Conservation (phyloP, 1,140 invertebrate genomes). For the Acromyrmex echinatior region DNA sequence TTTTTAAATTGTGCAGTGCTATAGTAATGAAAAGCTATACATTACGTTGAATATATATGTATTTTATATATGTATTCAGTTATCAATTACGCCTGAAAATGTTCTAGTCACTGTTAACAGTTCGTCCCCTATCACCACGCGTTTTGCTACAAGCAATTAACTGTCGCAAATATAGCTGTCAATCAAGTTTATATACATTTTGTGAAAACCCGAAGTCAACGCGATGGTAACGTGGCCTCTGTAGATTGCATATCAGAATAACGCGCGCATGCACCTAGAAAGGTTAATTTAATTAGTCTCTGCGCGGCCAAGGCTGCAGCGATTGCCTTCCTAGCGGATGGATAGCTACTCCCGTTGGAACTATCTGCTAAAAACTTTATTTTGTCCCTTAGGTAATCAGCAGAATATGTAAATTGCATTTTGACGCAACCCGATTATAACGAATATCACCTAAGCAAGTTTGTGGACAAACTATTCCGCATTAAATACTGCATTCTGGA, state of each 20-base stretch:
- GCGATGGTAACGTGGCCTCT: constrained; percentile 34
- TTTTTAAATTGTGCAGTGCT: background rate
- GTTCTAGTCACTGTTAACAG: background rate
- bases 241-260: constrained; percentile 54
- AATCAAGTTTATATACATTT: constrained; percentile 32
- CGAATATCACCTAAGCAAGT: constrained; percentile 39
- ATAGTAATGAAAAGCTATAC: background rate
- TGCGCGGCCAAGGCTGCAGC: constrained; percentile 22
- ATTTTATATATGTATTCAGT: background rate
- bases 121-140: background rate
- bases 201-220: constrained; percentile 40
- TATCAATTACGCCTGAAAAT: constrained; percentile 4
- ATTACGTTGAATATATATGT: background rate
- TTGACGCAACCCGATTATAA: constrained; percentile 60
- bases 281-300: constrained; percentile 70
- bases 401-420: constrained; percentile 63
- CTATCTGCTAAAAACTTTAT: constrained; percentile 52
- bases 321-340: constrained; percentile 45
- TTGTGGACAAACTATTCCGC: constrained; percentile 33
- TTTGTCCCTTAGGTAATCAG: constrained; percentile 41
- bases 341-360: constrained; percentile 47
- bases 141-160: constrained; percentile 47
- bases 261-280: constrained; percentile 48
- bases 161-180: constrained; percentile 29
- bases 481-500: constrained; percentile 37